A percentile compares a stretch with the other conserved stretches of the same genome.
Conservation (phyloP, 2,797 vertebrate species). For the Falco biarmicus region DNA sequence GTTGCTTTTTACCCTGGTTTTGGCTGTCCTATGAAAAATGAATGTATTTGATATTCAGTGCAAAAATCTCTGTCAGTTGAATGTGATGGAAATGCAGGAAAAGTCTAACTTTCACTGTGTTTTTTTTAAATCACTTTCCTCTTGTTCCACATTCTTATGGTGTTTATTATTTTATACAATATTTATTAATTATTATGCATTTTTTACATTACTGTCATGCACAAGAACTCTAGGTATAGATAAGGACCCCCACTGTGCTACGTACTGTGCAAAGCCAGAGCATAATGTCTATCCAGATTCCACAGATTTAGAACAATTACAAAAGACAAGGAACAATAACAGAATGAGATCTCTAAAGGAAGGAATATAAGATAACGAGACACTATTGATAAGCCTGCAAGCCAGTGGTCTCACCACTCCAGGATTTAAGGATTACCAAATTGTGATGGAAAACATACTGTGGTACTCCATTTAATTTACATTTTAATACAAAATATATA, state of each 20-base stretch:
- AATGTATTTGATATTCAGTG: slow-evolving; percentile 9
- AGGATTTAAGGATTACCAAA: background rate
- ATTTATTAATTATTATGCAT: background rate
- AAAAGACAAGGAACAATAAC: background rate
- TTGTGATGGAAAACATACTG: background rate
- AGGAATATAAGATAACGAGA: background rate
- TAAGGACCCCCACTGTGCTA: background rate
- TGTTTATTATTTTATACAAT: background rate
- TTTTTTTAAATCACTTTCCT: background rate
- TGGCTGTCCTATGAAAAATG: background rate
- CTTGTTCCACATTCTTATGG: background rate
- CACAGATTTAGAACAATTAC: background rate
- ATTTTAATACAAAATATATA: background rate
- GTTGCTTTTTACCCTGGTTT: background rate
- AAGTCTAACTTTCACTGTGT: background rate
- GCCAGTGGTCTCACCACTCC: background rate
- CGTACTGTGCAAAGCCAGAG: background rate
- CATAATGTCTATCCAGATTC: background rate
- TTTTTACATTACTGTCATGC: background rate
- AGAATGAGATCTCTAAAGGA: background rate
- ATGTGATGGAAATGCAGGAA: background rate
- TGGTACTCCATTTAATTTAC: background rate
- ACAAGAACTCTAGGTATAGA: background rate
- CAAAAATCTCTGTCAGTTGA: slow-evolving; percentile 3
- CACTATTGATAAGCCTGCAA: background rate